Conservation (phyloP, 2,113 vertebrate species). For the Nothocercus nigrocapillus region DNA sequence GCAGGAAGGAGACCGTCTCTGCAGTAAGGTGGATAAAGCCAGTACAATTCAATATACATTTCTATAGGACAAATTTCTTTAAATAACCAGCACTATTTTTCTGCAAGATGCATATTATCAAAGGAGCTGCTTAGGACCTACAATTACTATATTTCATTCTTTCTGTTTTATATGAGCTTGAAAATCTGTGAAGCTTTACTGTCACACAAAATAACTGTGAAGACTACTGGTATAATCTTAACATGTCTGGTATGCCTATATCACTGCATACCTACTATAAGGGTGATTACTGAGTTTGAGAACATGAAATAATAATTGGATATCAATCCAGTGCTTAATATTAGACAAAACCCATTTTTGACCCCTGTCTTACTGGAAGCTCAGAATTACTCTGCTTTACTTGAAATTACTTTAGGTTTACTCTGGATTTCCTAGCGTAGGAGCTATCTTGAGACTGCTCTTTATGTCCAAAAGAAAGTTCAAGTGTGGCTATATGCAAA, state of each 20-base stretch:
- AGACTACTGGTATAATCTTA: neutral
- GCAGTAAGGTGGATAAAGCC: slow-evolving; percentile 55
- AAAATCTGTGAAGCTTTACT: neutral
- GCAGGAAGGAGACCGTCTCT: slow-evolving; percentile 50
- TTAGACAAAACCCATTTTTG: neutral
- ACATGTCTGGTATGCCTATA: neutral
- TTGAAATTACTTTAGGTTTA: neutral
- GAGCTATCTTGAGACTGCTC: neutral
- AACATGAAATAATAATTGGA: neutral
- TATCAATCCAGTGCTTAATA: neutral
- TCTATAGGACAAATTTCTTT: slow-evolving; percentile 48
- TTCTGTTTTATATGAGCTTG: neutral
- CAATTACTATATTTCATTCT: neutral
- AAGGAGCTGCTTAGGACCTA: neutral
- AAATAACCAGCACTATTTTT: slow-evolving; percentile 23
- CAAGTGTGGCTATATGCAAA: neutral
- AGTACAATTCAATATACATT: neutral
- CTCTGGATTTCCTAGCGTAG: neutral
- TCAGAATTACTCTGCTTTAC: neutral
- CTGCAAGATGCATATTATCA: neutral
- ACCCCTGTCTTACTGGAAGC: neutral
- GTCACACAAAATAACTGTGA: neutral
- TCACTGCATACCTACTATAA: neutral
- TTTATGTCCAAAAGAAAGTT: neutral
- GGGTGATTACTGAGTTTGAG: neutral